Evolutionary conservation across 2,888 invertebrate genomes (phyloP).

Genomic region (Dryobota labecula): DNA sequence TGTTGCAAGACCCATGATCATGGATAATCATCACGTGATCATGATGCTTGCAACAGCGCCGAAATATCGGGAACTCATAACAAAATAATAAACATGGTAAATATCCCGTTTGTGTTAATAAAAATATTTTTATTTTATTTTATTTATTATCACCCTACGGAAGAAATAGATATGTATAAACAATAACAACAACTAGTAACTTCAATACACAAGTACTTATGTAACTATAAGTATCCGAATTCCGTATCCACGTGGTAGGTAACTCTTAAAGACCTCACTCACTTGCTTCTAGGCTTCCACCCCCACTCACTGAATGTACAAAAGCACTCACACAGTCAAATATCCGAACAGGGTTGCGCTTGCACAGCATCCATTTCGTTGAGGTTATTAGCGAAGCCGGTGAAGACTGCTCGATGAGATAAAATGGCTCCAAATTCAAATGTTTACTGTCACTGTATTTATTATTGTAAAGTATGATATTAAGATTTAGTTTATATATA

Average conservation of each 20-base stretch:
- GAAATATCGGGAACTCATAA: too few species aligned
- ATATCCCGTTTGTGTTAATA: too few species aligned
- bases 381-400: slow-evolving; percentile 77
- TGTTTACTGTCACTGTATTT: slow-evolving; percentile 37
- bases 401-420: slow-evolving; percentile 66
- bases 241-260: slow-evolving; percentile 39
- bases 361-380: slow-evolving; percentile 78
- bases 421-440: slow-evolving; percentile 37
- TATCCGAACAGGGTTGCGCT: slow-evolving; percentile 77
- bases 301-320: slow-evolving; percentile 77
- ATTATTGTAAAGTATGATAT: slow-evolving; percentile 29
- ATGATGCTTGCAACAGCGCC: too few species aligned
- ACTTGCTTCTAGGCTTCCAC: slow-evolving; percentile 76
- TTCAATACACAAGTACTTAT: slow-evolving; percentile 9
- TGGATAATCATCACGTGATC: too few species aligned
- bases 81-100: too few species aligned
- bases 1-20: too few species aligned
- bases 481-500: slow-evolving; percentile 35
- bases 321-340: slow-evolving; percentile 86
- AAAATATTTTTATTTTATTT: too few species aligned
- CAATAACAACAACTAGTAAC: slow-evolving; percentile 40
- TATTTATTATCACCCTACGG: too few species aligned
- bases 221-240: slow-evolving; percentile 23
- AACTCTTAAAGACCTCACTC: slow-evolving; percentile 75
- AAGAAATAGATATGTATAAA: slow-evolving; percentile 15